These are phyloP conservation scores for Meloidogyne chitwoodi DNA, from an alignment of 1,140 invertebrate species.

Conservation along the genomic window DNA sequence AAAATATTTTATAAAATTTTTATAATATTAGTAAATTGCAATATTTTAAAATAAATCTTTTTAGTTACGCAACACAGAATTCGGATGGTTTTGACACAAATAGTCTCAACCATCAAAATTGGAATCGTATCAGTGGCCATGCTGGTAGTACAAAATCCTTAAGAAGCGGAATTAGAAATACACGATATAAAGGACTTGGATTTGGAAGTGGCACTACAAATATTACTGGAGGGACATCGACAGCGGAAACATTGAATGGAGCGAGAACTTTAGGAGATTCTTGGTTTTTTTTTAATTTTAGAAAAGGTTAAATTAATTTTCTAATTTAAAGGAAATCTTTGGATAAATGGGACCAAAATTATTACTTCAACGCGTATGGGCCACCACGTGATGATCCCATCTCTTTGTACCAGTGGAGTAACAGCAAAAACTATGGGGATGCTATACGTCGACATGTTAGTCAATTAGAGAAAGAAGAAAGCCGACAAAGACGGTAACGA, in stretches of 20 bases:
- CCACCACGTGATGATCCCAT: neutral
- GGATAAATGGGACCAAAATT: constrained; percentile 20
- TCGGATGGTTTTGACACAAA: constrained; percentile 2
- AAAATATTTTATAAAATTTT: too few species aligned
- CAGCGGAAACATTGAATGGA: neutral
- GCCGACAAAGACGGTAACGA: neutral
- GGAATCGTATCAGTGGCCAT: neutral
- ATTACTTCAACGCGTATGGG: constrained; percentile 16
- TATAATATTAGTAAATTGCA: too few species aligned
- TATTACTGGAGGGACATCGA: neutral
- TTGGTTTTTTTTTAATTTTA: neutral
- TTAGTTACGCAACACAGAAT: constrained; percentile 13
- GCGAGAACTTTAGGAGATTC: neutral
- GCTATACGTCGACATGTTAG: neutral
- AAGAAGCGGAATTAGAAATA: neutral
- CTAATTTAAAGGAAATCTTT: neutral
- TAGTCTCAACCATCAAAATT: constrained; percentile 1
- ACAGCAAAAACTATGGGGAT: neutral
- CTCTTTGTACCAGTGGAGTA: neutral
- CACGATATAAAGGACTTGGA: neutral
- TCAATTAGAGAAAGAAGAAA: neutral
- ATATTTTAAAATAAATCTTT: neutral
- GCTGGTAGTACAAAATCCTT: neutral
- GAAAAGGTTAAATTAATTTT: neutral
- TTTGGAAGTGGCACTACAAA: neutral